A percentile compares a stretch with the other conserved stretches of the same genome.
Evolutionary conservation across 2,888 invertebrate species (phyloP).

Genomic region (Diarsia dahlii): DNA sequence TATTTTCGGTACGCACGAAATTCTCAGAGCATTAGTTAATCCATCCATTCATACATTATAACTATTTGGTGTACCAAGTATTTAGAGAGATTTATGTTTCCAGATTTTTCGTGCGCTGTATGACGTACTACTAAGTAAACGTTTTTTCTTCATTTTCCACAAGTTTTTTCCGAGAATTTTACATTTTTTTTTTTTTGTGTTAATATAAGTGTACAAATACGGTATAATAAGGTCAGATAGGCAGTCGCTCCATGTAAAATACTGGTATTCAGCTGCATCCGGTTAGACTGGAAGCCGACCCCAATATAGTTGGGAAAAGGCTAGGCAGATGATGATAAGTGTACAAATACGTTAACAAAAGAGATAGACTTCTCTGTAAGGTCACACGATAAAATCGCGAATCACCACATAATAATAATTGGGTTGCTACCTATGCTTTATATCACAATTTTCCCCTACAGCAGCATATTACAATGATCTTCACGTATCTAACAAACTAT

Average conservation of each 20-base stretch:
- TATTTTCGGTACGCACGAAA: constrained; percentile 52
- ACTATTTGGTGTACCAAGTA: constrained; percentile 53
- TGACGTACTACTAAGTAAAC: background rate
- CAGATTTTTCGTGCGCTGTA: background rate
- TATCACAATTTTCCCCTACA: constrained; percentile 9
- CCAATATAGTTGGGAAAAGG: too few relatives aligned
- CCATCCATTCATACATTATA: constrained; percentile 52
- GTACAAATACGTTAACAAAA: background rate
- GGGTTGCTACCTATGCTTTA: background rate
- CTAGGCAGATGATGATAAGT: too few relatives aligned
- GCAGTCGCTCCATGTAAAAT: too few relatives aligned
- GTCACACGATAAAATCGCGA: background rate
- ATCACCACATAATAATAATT: constrained; percentile 11
- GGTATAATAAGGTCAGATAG: too few relatives aligned
- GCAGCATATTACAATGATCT: constrained; percentile 39
- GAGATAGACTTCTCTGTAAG: background rate
- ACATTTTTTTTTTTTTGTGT: background rate
- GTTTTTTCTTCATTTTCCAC: constrained; percentile 9
- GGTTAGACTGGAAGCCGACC: too few relatives aligned
- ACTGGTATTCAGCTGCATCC: too few relatives aligned
- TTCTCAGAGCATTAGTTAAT: constrained; percentile 59
- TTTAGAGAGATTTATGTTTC: constrained; percentile 47
- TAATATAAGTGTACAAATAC: too few relatives aligned
- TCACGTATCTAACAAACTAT: constrained; percentile 49
- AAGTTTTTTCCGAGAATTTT: background rate